Base-by-base conservation (phyloP, 1,140 invertebrate genomes). In the Portunus trituberculatus region DNA sequence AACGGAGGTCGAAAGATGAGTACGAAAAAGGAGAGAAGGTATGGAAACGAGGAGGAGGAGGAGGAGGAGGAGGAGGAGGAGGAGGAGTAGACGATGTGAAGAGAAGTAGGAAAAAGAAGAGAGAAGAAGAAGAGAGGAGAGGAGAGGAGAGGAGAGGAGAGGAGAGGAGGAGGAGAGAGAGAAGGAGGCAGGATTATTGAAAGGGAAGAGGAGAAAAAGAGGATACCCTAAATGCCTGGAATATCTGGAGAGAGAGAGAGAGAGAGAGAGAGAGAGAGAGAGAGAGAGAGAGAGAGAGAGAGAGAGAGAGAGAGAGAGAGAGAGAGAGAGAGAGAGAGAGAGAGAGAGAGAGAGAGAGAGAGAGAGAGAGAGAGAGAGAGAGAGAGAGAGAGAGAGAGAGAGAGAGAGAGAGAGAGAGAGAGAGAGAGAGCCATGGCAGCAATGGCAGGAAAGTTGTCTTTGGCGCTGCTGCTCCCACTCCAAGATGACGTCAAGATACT, bases 211-310 rank as follows among this genome's bases (percentile, higher is more conserved):
- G 25, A 31, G 52, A 91, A 76, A 28, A 39, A 39, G 39, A 39
- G 39, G 39, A 39, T 39, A 39, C 39, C 39, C 6, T 6, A 39
- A 39, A 39, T n/a, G 20, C 20, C 76, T 25, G 28, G 28, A 29
- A 83, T 83, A 29, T n/a, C 20, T 83, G 28, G 76, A 83, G 31
- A 91, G 59, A 76, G 32, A 39, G 59, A 76, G n/a, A 76, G 28
- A 39, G 32, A 76, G 90, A 59, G 59, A 29, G n/a, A 76, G 90
- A 67, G 48, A 59, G 32, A 91, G n/a, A 67, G 90, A 59, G 59
- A 76, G 48, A 67, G 48, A 29, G 46, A 31, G 32, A 59, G 59
- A 29, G 20, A n/a, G 48, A 59, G 48, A 59, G 89, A 48, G 29
- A 29, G 29, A 28, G 29, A 91, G 89, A 48, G 32, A 28, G 29